A percentile compares a stretch with the other conserved stretches of the same genome.
Evolutionary conservation across 2,797 vertebrate genomes (phyloP).

Genomic region (Acanthurus lineatus): DNA sequence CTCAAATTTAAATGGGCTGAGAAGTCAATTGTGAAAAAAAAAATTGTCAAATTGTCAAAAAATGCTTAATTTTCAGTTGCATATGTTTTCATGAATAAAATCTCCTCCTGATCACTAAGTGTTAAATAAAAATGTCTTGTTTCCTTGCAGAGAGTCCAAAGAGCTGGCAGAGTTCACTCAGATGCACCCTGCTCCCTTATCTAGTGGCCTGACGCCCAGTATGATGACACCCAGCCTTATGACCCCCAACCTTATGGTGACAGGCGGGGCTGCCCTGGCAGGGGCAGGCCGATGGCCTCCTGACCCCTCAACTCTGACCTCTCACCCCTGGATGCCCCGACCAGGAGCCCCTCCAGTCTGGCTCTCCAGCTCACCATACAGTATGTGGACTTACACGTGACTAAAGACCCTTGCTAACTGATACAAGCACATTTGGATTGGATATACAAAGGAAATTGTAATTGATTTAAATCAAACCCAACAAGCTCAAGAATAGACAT

Average conservation of each 20-base stretch:
- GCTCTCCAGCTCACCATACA: conserved; percentile 93
- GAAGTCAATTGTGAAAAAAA: fast-evolving
- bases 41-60: no score
- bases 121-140: neutral
- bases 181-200: conserved; percentile 89
- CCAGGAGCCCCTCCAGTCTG: conserved; percentile 94
- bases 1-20: neutral
- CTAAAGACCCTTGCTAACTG: neutral
- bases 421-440: conserved; percentile 7
- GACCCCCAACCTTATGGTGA: conserved; percentile 91
- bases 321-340: conserved; percentile 94
- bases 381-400: conserved; percentile 78
- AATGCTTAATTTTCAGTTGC: neutral
- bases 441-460: neutral
- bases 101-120: neutral
- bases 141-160: conserved; percentile 91
- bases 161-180: conserved; percentile 93
- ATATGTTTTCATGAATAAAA: neutral
- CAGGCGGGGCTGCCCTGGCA: conserved; percentile 89
- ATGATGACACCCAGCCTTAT: conserved; percentile 83
- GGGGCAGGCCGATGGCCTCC: conserved; percentile 92
- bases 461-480: no score
- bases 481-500: no score
- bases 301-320: conserved; percentile 92
- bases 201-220: conserved; percentile 89